These are phyloP conservation scores for Lysiphlebus fabarum DNA, from an alignment of 1,140 invertebrate genomes.

Conservation along the genomic window DNA sequence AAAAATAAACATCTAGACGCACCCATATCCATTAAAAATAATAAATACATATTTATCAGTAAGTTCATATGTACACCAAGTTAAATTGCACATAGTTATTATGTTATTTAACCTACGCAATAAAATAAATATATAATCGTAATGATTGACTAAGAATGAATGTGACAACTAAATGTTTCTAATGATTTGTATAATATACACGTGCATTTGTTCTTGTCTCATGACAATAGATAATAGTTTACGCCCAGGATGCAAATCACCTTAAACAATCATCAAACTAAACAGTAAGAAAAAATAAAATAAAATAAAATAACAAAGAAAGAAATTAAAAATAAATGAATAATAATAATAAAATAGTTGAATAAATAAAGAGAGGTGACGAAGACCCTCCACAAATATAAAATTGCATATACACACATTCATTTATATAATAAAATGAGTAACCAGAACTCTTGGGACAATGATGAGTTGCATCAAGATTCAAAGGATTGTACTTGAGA, in stretches of 20 bases:
- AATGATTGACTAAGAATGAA: conserved; percentile 2
- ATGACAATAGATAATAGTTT: background rate
- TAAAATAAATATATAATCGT: too few species aligned
- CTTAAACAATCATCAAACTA: conserved; percentile 1
- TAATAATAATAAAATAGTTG: too few species aligned
- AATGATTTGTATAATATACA: conserved; percentile 20
- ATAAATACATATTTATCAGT: conserved; percentile 5
- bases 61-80: background rate
- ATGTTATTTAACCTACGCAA: conserved; percentile 8
- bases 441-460: too few species aligned
- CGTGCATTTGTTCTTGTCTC: too few species aligned
- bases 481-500: too few species aligned
- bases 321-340: too few species aligned
- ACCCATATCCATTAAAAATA: conserved; percentile 14
- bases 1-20: background rate
- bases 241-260: conserved; percentile 26
- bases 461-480: too few species aligned
- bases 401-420: too few species aligned
- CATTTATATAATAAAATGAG: too few species aligned
- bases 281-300: background rate
- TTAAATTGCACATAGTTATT: background rate
- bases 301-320: too few species aligned
- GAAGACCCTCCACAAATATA: too few species aligned
- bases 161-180: conserved; percentile 15
- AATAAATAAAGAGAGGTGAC: too few species aligned